Percentiles rank a stretch among this genome's conserved stretches.
Evolutionary conservation across 1,140 invertebrate species (phyloP).

Genomic region (Trichomalopsis sarcophagae): DNA sequence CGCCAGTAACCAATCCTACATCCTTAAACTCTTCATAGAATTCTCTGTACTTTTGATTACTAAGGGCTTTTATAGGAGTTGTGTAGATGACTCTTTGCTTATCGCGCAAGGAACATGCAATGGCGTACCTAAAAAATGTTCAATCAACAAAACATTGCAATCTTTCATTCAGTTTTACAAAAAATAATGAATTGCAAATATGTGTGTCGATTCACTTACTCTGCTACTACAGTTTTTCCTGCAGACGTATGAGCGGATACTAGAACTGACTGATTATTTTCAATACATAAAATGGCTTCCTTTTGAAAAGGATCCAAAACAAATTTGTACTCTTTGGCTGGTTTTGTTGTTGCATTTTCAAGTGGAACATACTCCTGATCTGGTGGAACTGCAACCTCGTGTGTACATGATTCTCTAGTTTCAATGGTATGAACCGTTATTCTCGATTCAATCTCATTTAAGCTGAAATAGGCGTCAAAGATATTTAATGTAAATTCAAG

Average conservation of each 20-base stretch:
- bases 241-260: constrained; percentile 99
- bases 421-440: constrained; percentile 92
- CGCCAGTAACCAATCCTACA: constrained; percentile 98
- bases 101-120: constrained; percentile 81
- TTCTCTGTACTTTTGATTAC: constrained; percentile 99
- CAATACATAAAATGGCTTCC: constrained; percentile 97
- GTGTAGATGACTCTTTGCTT: constrained; percentile 98
- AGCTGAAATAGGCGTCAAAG: constrained; percentile 66
- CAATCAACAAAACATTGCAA: not conserved
- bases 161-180: not conserved
- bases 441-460: constrained; percentile 78
- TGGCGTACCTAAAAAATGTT: constrained; percentile 78
- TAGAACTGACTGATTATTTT: constrained; percentile 97
- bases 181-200: not conserved
- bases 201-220: constrained; percentile 81
- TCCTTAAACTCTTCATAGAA: constrained; percentile 98
- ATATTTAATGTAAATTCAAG: constrained; percentile 8
- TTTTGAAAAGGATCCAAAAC: constrained; percentile 98
- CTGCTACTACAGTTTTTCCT: constrained; percentile 99
- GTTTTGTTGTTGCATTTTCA: constrained; percentile 77
- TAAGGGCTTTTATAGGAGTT: constrained; percentile 99
- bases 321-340: constrained; percentile 96
- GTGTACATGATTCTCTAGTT: constrained; percentile 91
- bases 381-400: constrained; percentile 94
- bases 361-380: constrained; percentile 88